A percentile compares a stretch with the other conserved stretches of the same genome.
Evolutionary conservation across 2,797 vertebrate species (phyloP).

Genomic region (Muscicapa striata): DNA sequence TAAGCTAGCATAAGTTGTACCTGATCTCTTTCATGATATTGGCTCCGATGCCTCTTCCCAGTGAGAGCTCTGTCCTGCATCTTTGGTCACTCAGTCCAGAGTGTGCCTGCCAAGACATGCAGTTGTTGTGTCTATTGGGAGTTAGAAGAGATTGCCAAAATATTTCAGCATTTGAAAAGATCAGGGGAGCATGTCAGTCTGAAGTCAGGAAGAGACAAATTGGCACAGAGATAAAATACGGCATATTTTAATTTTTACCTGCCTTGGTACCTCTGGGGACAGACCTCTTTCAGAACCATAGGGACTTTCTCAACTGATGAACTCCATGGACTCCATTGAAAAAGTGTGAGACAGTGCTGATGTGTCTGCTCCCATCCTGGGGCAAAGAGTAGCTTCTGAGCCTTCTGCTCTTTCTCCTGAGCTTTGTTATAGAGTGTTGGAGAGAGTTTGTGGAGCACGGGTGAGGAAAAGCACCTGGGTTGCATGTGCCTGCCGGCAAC

Average conservation of each 20-base stretch:
- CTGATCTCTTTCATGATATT: neutral
- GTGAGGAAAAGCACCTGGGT: fast-evolving
- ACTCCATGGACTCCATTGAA: neutral
- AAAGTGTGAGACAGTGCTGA: neutral
- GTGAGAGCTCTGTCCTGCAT: neutral
- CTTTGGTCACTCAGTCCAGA: neutral
- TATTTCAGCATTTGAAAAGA: neutral
- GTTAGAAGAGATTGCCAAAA: neutral
- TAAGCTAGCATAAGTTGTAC: neutral
- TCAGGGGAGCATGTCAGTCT: neutral
- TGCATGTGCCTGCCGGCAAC: neutral
- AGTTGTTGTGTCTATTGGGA: neutral
- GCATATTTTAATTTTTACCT: neutral
- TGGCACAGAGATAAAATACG: neutral
- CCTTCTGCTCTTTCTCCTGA: neutral
- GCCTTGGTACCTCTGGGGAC: neutral
- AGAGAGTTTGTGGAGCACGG: neutral
- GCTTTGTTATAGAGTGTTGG: neutral
- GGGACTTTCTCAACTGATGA: neutral
- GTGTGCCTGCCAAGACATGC: neutral
- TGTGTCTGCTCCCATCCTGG: neutral
- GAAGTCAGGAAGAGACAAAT: neutral
- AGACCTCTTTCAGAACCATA: neutral
- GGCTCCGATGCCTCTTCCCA: neutral
- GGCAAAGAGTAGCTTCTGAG: neutral